Evolutionary conservation across 2,113 vertebrate species (phyloP), one percentile per base, ranked within the genome.

Genomic region (Dipodomys spectabilis): DNA sequence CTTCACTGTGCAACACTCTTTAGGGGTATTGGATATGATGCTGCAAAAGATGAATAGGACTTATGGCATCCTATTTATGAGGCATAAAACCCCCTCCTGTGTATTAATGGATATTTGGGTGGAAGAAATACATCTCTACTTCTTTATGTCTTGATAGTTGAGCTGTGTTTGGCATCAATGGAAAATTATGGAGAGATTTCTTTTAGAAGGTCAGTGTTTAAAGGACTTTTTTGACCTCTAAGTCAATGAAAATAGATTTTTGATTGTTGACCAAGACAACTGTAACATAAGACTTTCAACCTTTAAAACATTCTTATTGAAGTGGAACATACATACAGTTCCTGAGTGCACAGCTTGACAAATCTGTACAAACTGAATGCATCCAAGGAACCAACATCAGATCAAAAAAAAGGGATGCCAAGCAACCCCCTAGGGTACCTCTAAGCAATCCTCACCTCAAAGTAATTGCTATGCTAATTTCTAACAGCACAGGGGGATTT

Each of bases 51-150:
- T 98, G 97, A 98, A 98, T 98, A 96, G 96, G 69, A 86, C 92
- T 96, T 97, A 94, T 97, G 96, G 96, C 97, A 97, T 96, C 49
- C 23, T 97, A 86, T 98, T 98, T 98, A 97, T 97, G 96, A 97
- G 96, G 94, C 95, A 97, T 86, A 95, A 97, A 97, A 96, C 95
- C 96, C 96, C 97, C 96, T 96, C 93, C 93, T 96, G 94, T 95
- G 94, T 94, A 97, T 98, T 97, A 97, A 98, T 98, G 97, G 96
- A 92, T 97, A 95, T 97, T 96, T 97, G 95, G 96, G 94, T 97
- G 97, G 97, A 98, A 97, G 97, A 98, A 97, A 98, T 97, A 97
- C 84, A 95, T 98, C 97, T 97, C 97, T 97, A 97, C 96, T 98
- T 95, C 95, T 96, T 96, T 94, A 95, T 95, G 95, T 96, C 88